Base-by-base conservation (phyloP, 2,113 vertebrate species). In the Rhadina sibilatrix region DNA sequence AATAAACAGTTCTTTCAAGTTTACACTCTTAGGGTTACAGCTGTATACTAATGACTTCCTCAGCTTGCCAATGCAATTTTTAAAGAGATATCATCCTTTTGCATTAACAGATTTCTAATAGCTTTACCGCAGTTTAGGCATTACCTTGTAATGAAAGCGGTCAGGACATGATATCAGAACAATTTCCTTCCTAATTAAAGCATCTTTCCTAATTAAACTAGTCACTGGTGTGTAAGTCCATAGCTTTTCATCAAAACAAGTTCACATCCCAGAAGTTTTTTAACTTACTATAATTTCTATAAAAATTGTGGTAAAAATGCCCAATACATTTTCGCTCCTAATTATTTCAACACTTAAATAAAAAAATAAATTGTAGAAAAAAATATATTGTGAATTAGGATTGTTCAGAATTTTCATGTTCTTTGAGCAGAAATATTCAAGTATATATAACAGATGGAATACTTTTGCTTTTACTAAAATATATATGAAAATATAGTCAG, bases 1-100 rank as follows among this genome's bases (percentile, higher is more conserved):
- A 97, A 96, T 96, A 96, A 97, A 94, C 96, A 97, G 60, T 94
- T 91, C 87, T 97, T 96, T 94, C 90, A 97, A 97, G 91, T 90
- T 84, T 87, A 76, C 69, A 65, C 84, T 96, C 91, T 91, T 89
- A 94, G 85, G 88, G 69, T 83, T 97, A 92, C 94, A 97, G 85
- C 90, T 95, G 83, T 95, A 82, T 90, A 93, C 52, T 96, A 93
- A 96, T 95, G 92, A 94, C 50, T 90, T 94, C 64, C 53, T 40
- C 52, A 75, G 90, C 53, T 80, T 74, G 60, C 44, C 87, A 84
- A 93, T 75, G 33, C 12, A 94, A 77, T 83, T 92, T 96, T 96
- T 96, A 96, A 97, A 97, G 96, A 82, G 66, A 59, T 90, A 93
- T 38, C 15, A 85, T 87, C 69, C 56, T 50, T 83, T 93, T 84